Base-by-base conservation (phyloP, 2,113 vertebrate genomes). In the Orthonyx spaldingii region DNA sequence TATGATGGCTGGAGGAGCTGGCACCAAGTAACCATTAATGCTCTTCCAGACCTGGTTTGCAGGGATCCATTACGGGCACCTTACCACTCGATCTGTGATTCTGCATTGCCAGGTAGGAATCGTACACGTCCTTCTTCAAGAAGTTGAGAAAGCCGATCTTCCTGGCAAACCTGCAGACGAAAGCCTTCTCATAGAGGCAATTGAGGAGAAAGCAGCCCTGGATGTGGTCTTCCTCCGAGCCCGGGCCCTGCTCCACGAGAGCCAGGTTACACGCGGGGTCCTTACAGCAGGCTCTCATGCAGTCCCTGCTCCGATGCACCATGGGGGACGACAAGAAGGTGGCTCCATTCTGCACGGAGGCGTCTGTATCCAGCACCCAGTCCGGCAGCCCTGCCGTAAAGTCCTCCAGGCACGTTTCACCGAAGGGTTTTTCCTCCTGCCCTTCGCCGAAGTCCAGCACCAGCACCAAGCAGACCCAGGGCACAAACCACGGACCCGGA, bases 171-270 rank as follows among this genome's bases (percentile, higher is more conserved):
- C 97, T 98, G 89, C 99, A 99, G 71, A 98, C 99, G 18, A 99
- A 99, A 70, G 96, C 95, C 87, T 98, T 97, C 83, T 99, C 98
- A 60, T 99, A 99, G 52, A 99, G 96, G 61, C 99, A 99, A 92
- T 99, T 97, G 55, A 99, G 98, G 32, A 99, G 98, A 91, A 98
- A 99, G 96, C 99, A 99, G 85, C 98, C 93, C 3, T 69, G 95
- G 91, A 99, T 91, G 23, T 24, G 28, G 61, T 98, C 98, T 7
- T 97, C 97, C 7, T 94, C 97, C 1, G 93, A 90, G 27, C 88
- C 94, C 0, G 21, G 76, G 33, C 30, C 86, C 33, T 93, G 87
- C 96, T 99, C 98, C 97, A 99, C 98, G 26, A 99, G 96, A 41
- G 99, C 99, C 93, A 99, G 95, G 75, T 99, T 99, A 90, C 99